phyloP scores from a whole-genome alignment of 2,888 invertebrate genomes.

The Rhagonycha fulva region DNA sequence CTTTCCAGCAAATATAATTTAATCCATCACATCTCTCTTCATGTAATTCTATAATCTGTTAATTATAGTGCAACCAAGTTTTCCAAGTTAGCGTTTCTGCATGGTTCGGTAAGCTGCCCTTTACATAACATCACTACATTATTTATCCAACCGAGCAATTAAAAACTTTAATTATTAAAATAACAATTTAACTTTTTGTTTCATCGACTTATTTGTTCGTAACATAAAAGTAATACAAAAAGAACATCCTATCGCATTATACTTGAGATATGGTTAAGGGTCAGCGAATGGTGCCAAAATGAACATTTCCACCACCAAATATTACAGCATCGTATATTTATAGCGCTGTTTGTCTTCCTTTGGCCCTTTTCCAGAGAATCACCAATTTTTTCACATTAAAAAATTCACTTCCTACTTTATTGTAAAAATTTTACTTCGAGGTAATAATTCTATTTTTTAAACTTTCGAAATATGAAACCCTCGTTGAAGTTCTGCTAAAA shows the following conservation, averaged over 20 bases:
- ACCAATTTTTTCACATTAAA: not conserved
- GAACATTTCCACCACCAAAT: constrained; percentile 45
- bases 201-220: not conserved
- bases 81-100: constrained; percentile 22
- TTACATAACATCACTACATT: not conserved
- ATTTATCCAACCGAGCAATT: not conserved
- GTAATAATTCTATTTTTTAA: not conserved
- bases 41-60: constrained; percentile 41
- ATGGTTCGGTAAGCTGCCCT: constrained; percentile 21
- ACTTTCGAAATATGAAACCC: constrained; percentile 2
- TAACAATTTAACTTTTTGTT: not conserved
- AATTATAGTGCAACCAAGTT: constrained; percentile 29
- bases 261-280: constrained; percentile 35
- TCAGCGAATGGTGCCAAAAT: constrained; percentile 36
- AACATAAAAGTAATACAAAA: constrained; percentile 15
- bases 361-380: constrained; percentile 44
- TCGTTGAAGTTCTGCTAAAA: constrained; percentile 12
- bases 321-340: constrained; percentile 46
- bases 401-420: not conserved
- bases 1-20: constrained; percentile 27
- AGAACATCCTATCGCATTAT: constrained; percentile 23
- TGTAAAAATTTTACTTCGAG: not conserved
- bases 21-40: constrained; percentile 31
- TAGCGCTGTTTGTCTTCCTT: constrained; percentile 48
- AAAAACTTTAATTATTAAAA: not conserved